Base-by-base conservation (phyloP, 1,140 invertebrate genomes). In the Globodera ellingtonae region DNA sequence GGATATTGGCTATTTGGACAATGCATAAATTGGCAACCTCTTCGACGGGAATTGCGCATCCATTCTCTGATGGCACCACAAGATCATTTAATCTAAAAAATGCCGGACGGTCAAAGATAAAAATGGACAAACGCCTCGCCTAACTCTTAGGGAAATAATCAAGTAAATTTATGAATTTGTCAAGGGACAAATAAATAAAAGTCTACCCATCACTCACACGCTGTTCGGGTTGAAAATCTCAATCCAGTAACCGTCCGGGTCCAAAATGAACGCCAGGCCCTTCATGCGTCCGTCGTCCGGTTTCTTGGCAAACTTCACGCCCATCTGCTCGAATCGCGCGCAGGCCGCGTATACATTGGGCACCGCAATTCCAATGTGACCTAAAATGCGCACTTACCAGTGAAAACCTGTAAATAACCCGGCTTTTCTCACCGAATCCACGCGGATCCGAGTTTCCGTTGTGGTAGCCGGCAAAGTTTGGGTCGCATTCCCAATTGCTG, bases 161-260 rank as follows among this genome's bases (percentile, higher is more conserved):
- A 35, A 35, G 35, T 2, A 2, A 35, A 35, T 35, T 35, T 35
- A 1, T 3, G 35, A 35, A 35, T 35, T 35, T 35, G 35, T 35
- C 35, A 35, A 35, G 35, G 35, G 35, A 3, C 35, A 3, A 35
- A 35, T 35, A 35, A 35, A 35, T 35, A 35, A 24, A 24, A 35
- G 35, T 35, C 35, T 0, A 3, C 35, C 1, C 56, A 10, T 18
- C 6, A 15, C 18, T 35, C 77, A 77, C 44, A 89, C 84, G 15
- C 89, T 88, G 2, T 84, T 81, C 50, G 89, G 85, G 79, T 93
- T 94, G 78, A 97, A 93, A 79, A 97, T 96, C 91, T 97, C 95
- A 87, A 97, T 96, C 94, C 95, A 96, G 89, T 97, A 97, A 65
- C 95, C 95, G 91, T 97, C 95, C 0, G 95, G 95, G 90, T 97